These are phyloP conservation scores for Scaptomyza polygonia DNA, from an alignment of 2,888 invertebrate genomes.

Conservation along the genomic window DNA sequence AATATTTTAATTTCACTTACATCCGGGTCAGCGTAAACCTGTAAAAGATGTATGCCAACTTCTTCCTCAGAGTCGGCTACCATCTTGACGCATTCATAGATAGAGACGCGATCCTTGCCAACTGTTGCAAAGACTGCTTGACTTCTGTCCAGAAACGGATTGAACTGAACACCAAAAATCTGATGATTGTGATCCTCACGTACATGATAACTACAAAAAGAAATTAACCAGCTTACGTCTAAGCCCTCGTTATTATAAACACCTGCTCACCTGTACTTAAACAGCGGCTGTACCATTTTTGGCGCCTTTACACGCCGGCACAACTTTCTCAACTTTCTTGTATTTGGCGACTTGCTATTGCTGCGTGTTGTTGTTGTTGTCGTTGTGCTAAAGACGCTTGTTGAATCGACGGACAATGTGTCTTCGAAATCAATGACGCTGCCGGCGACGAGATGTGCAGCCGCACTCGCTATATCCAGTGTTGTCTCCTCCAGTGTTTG, in stretches of 20 bases:
- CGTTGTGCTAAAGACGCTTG: slow-evolving; percentile 92
- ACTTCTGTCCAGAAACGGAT: slow-evolving; percentile 92
- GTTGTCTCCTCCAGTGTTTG: slow-evolving; percentile 20
- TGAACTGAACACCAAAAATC: slow-evolving; percentile 96
- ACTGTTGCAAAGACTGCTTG: slow-evolving; percentile 97
- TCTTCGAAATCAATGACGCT: slow-evolving; percentile 50
- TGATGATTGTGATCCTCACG: slow-evolving; percentile 97
- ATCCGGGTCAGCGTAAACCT: slow-evolving; percentile 97
- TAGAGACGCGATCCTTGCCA: slow-evolving; percentile 95
- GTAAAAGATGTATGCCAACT: slow-evolving; percentile 92
- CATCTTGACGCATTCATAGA: slow-evolving; percentile 92
- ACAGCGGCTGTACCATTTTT: slow-evolving; percentile 89
- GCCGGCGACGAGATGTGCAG: neutral
- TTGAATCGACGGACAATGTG: slow-evolving; percentile 86
- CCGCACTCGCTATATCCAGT: neutral
- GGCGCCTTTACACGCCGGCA: slow-evolving; percentile 86
- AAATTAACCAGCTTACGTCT: neutral
- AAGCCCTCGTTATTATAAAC: neutral
- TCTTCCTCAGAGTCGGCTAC: slow-evolving; percentile 87
- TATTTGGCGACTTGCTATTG: slow-evolving; percentile 93
- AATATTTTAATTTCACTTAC: slow-evolving; percentile 84
- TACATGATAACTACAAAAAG: slow-evolving; percentile 88
- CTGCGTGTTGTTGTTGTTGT: slow-evolving; percentile 92
- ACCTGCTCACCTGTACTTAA: slow-evolving; percentile 85
- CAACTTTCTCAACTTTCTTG: slow-evolving; percentile 86